Base-by-base conservation (phyloP, 2,113 vertebrate genomes). In the Oceanodroma tethys region DNA sequence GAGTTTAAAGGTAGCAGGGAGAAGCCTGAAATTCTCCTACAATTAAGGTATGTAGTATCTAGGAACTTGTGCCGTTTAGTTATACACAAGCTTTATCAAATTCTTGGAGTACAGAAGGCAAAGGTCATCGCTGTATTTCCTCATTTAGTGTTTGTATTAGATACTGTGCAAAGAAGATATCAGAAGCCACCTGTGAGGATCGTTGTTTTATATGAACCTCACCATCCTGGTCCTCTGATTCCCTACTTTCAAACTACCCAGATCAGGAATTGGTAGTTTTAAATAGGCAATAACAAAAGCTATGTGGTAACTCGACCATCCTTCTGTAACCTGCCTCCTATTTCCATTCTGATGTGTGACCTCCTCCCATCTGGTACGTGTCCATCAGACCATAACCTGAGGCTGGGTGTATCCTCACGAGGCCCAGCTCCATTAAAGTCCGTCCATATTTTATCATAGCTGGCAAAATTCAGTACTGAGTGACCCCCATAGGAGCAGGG, bases 371-470 rank as follows among this genome's bases (percentile, higher is more conserved):
- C 40, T n/a, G 36, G 3, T 71, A 17, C 1, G 0, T 4, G 30
- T 38, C 80, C 23, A 0, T 45, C 30, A 47, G 66, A 3, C 38
- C 40, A 2, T 2, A 73, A 36, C 45, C 45, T 3, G 20, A 47
- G 56, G 85, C 53, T 88, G 53, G n/a, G 6, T 45, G 14, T 60
- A 27, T 21, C 72, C 40, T 76, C 29, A 4, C 20, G 55, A 14
- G 36, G 25, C 59, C 40, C 63, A 74, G n/a, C n/a, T 65, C 47
- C 45, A 12, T 22, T 38, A 7, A 63, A 55, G 13, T 30, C 56
- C 2, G 0, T 2, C 4, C 1, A 1, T 6, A 2, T 6, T 63
- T 36, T 32, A 5, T 36, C 47, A 40, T 5, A 75, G 42, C 21
- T 70, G 50, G 14, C 30, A 68, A 34, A 56, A 74, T 9, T 32